Evolutionary conservation across 2,113 vertebrate species (phyloP).

Genomic region (Gobius niger): DNA sequence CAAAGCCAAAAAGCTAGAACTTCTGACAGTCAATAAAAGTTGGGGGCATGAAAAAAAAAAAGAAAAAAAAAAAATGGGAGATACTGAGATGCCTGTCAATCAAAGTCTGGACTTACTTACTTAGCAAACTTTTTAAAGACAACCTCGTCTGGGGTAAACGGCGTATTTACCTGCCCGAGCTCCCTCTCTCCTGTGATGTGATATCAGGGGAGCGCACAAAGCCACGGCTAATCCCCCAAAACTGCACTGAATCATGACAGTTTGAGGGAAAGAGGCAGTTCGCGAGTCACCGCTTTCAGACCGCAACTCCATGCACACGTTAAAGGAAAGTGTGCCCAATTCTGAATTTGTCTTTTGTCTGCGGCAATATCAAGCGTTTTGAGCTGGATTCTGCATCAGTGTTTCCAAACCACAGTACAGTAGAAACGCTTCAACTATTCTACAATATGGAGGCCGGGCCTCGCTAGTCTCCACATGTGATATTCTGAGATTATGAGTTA

Average conservation of each 20-base stretch:
- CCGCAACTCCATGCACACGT: too few relatives aligned
- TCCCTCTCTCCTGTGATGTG: background rate
- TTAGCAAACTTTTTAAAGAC: background rate
- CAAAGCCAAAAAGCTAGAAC: background rate
- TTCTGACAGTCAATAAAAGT: constrained; percentile 3
- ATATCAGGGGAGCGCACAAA: constrained; percentile 2
- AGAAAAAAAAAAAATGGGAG: background rate
- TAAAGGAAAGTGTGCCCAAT: too few relatives aligned
- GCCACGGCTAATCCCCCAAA: background rate
- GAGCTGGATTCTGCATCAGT: too few relatives aligned
- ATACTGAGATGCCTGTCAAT: background rate
- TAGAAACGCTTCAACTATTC: too few relatives aligned
- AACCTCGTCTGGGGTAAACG: background rate
- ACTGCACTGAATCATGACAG: background rate
- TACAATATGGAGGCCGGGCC: too few relatives aligned
- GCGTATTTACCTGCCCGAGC: background rate
- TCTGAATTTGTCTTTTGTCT: background rate
- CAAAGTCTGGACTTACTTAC: background rate
- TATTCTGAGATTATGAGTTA: too few relatives aligned
- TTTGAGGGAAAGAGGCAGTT: background rate
- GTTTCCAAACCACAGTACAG: too few relatives aligned
- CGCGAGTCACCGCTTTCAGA: background rate
- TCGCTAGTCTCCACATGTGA: too few relatives aligned
- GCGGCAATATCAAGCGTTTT: too few relatives aligned
- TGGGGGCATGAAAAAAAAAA: background rate